These are phyloP conservation scores for Lutjanus argentimaculatus DNA, from an alignment of 2,797 vertebrate species.

Conservation along the genomic window DNA sequence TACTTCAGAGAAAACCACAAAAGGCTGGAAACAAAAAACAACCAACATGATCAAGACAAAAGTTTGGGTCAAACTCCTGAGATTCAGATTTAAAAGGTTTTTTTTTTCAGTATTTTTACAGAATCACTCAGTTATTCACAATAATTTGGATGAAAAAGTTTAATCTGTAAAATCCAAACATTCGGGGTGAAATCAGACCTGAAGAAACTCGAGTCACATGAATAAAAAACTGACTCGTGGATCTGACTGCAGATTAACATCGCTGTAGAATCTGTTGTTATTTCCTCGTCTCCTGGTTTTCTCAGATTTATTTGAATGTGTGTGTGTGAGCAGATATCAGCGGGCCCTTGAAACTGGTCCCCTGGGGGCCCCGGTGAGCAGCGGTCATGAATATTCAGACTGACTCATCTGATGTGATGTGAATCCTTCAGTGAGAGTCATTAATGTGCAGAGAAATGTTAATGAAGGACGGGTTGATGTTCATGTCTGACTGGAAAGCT, in stretches of 20 bases:
- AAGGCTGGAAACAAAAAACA: no score
- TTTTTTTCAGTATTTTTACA: not conserved
- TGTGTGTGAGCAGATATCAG: not conserved
- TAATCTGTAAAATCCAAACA: no score
- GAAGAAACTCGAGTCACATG: not conserved
- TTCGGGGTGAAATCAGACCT: not conserved
- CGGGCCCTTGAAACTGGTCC: not conserved
- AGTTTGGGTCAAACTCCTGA: no score
- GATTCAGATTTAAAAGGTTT: no score
- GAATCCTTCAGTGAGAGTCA: conserved; percentile 15
- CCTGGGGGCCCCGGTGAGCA: not conserved
- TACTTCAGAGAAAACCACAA: no score
- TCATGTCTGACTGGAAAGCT: no score
- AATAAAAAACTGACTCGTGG: not conserved
- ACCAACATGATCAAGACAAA: no score
- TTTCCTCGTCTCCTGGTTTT: not conserved
- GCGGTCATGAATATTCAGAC: conserved; percentile 23
- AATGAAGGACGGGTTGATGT: not conserved
- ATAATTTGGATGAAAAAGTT: no score
- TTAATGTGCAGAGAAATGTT: conserved; percentile 24
- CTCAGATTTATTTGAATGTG: not conserved
- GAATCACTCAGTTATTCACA: not conserved
- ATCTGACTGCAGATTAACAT: not conserved
- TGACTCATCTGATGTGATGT: conserved; percentile 1
- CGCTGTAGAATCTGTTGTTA: not conserved